Conservation (phyloP, 2,888 invertebrate species). For the Aelia acuminata region DNA sequence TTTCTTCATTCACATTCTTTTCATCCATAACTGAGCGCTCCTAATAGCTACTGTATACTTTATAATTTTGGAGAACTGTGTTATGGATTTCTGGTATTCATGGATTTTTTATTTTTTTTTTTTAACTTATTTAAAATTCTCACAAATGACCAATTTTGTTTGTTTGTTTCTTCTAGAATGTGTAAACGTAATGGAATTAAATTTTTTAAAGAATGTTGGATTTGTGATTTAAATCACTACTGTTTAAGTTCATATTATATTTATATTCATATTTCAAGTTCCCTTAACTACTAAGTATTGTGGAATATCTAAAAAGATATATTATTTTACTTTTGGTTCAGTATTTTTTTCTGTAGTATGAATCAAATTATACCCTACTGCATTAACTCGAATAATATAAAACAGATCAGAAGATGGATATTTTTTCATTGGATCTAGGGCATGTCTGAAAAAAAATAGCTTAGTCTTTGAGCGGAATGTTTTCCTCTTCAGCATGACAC, state of each 20-base stretch:
- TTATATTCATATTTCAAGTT: no score
- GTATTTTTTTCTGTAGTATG: neutral
- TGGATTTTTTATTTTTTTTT: neutral
- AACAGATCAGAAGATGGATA: neutral
- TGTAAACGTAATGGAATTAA: no score
- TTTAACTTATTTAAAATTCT: neutral
- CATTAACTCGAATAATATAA: neutral
- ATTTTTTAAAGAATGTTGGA: no score
- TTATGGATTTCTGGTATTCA: neutral
- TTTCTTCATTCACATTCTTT: neutral
- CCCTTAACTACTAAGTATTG: no score
- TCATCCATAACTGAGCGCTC: neutral
- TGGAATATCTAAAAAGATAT: neutral
- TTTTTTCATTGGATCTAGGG: neutral
- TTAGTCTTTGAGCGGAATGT: neutral
- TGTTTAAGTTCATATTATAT: no score
- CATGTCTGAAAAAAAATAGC: neutral
- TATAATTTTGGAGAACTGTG: neutral
- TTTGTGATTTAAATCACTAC: no score
- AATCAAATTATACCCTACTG: neutral
- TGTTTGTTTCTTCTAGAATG: neutral
- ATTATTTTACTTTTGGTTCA: neutral
- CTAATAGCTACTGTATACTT: neutral
- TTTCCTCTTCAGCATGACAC: neutral
- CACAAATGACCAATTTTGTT: neutral